Evolutionary conservation across 2,113 vertebrate species (phyloP).

Genomic region (Notothenia rossii): DNA sequence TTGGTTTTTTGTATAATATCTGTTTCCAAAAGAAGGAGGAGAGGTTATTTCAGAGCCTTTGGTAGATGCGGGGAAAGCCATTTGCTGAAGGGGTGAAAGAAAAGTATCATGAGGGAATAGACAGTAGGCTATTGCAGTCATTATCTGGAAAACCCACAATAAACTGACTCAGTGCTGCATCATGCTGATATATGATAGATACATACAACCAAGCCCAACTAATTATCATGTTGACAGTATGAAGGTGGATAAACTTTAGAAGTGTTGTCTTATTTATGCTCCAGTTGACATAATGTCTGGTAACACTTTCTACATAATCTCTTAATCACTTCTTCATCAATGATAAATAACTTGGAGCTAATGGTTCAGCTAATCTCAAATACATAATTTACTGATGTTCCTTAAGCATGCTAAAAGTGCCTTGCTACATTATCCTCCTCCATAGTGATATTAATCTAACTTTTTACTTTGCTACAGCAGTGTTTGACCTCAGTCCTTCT

Average conservation of each 20-base stretch:
- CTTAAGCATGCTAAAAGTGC: not conserved
- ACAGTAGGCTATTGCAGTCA: constrained; percentile 43
- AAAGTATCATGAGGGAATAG: constrained; percentile 50
- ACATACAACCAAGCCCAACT: not conserved
- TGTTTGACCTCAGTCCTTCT: not conserved
- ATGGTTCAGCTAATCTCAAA: not conserved
- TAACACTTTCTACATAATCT: not conserved
- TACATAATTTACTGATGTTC: not conserved
- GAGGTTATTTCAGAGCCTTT: constrained; percentile 58
- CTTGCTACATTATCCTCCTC: not conserved
- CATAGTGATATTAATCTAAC: not conserved
- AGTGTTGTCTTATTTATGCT: not conserved
- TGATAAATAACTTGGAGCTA: not conserved
- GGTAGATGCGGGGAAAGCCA: constrained; percentile 47
- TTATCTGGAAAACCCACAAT: constrained; percentile 32
- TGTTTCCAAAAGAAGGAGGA: constrained; percentile 41
- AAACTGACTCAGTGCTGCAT: constrained; percentile 28
- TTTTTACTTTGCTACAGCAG: not conserved
- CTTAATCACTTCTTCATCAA: not conserved
- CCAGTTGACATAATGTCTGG: not conserved
- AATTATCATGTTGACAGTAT: constrained; percentile 14
- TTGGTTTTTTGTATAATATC: constrained; percentile 71
- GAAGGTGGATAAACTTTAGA: not conserved
- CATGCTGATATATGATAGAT: constrained; percentile 25
- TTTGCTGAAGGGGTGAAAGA: constrained; percentile 65